Conservation (phyloP, 92 coral and sea anemone species). For the Epizoanthus stellaris region DNA sequence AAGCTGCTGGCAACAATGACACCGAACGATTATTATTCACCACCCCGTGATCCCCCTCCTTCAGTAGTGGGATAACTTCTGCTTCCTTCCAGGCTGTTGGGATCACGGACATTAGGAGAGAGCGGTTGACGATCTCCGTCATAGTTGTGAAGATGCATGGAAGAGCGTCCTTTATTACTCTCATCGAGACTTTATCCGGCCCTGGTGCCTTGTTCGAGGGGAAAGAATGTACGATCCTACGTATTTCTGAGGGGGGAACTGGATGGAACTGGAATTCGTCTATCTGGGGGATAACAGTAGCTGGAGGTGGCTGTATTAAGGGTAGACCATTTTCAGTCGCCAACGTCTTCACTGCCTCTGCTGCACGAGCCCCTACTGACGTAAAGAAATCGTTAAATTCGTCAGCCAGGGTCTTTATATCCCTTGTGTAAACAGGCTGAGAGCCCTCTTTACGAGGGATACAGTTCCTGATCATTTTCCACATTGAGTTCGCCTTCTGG, state of each 20-base stretch:
- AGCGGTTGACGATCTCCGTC: too few species aligned
- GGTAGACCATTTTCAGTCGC: slow-evolving; percentile 3
- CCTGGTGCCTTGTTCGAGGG: slow-evolving; percentile 54
- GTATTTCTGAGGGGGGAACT: slow-evolving; percentile 48
- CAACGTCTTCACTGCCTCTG: slow-evolving; percentile 18
- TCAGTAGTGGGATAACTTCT: slow-evolving; percentile 35
- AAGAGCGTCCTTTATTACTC: slow-evolving; percentile 49
- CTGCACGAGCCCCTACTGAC: slow-evolving; percentile 51
- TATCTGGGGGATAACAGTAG: neutral
- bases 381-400: slow-evolving; percentile 56
- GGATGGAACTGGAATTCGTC: slow-evolving; percentile 58
- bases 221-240: slow-evolving; percentile 38
- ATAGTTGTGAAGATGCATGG: too few species aligned
- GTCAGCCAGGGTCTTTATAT: slow-evolving; percentile 47
- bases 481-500: slow-evolving; percentile 12
- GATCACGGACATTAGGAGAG: too few species aligned
- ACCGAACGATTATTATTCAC: too few species aligned
- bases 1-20: neutral
- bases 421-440: slow-evolving; percentile 43
- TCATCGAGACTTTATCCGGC: slow-evolving; percentile 51
- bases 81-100: neutral
- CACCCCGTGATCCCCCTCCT: slow-evolving; percentile 32
- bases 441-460: slow-evolving; percentile 43
- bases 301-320: neutral
- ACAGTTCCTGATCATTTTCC: neutral